These are phyloP conservation scores for Argyra leucocephala DNA, from an alignment of 2,888 invertebrate genomes.

Conservation along the genomic window DNA sequence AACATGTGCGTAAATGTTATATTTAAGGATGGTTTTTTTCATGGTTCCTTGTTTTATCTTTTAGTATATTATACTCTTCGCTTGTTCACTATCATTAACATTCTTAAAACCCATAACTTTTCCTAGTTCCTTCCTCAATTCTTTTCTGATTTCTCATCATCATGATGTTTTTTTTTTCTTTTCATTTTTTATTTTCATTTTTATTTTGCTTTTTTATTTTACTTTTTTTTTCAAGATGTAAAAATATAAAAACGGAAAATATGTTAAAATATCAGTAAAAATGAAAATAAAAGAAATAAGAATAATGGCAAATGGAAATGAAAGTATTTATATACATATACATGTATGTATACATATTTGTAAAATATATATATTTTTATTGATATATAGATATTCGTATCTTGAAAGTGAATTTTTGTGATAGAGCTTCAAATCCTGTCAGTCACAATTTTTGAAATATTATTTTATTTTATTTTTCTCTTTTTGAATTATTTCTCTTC, in stretches of 20 bases:
- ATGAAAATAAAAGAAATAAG: no score
- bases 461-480: no score
- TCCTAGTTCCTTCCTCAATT: conserved; percentile 1
- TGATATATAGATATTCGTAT: no score
- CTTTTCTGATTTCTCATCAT: not conserved
- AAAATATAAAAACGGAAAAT: not conserved
- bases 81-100: not conserved
- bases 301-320: no score
- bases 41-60: not conserved
- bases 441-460: no score
- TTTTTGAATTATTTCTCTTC: no score
- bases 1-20: not conserved
- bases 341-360: no score
- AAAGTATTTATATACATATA: no score
- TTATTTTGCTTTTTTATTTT: not conserved
- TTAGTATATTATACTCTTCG: not conserved
- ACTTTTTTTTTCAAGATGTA: not conserved
- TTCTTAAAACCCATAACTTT: not conserved
- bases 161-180: not conserved
- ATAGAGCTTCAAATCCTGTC: no score
- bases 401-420: no score
- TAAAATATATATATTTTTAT: no score
- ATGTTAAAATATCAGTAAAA: not conserved
- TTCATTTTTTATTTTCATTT: no score
- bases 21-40: not conserved